Conservation (phyloP, 2,888 invertebrate species). For the Amiota mariae region DNA sequence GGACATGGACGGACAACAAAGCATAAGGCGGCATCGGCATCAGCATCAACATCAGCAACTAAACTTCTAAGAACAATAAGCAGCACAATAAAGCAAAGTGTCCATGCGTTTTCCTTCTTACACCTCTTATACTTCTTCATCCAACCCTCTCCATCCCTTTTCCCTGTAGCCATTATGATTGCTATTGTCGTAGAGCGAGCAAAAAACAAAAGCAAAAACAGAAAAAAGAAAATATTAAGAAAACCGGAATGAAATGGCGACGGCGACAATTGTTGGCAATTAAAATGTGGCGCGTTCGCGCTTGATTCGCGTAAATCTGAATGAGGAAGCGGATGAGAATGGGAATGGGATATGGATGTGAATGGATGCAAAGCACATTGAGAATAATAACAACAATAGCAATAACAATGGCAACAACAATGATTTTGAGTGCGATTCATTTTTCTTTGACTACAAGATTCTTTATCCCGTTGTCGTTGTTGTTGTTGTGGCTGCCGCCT, state of each 20-base stretch:
- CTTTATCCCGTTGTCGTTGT: not conserved
- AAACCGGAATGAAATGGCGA: constrained; percentile 37
- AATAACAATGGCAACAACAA: constrained; percentile 24
- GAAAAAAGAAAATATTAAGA: constrained; percentile 19
- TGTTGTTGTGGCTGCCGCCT: not conserved
- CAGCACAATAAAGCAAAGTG: constrained; percentile 26
- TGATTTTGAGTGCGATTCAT: not conserved
- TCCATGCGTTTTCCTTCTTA: constrained; percentile 9
- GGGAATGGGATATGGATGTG: too few species aligned
- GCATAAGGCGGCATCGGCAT: constrained; percentile 12
- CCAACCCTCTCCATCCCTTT: not conserved
- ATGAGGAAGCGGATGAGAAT: too few species aligned
- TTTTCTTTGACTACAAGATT: not conserved
- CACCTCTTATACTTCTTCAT: not conserved
- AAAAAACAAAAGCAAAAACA: constrained; percentile 3
- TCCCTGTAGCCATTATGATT: not conserved
- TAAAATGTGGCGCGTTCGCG: constrained; percentile 62
- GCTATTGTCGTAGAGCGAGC: not conserved
- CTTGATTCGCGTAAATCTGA: not conserved
- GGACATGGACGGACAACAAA: not conserved
- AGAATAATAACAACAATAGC: constrained; percentile 38
- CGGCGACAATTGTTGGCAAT: constrained; percentile 66
- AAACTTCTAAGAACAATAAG: constrained; percentile 14
- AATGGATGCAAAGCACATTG: constrained; percentile 44
- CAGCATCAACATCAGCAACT: constrained; percentile 37